phyloP scores from a whole-genome alignment of 2,797 vertebrate species.

The Caiman crocodilus region DNA sequence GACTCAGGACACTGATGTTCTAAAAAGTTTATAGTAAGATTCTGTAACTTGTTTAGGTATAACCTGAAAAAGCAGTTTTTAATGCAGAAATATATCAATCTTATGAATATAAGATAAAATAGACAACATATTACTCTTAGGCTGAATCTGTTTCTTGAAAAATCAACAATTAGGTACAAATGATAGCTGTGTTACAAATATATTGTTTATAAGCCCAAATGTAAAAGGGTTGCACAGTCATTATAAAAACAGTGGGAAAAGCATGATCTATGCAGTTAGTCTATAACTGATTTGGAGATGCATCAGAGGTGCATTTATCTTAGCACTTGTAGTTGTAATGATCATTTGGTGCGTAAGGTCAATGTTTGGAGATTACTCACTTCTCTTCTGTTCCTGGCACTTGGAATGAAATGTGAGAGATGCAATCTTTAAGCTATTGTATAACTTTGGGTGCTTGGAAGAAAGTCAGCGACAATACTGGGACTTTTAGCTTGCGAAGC shows the following conservation, averaged over 20 bases:
- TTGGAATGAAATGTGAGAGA: constrained; percentile 14
- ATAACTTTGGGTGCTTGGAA: neutral
- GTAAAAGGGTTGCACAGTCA: neutral
- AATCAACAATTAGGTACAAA: neutral
- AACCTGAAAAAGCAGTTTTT: neutral
- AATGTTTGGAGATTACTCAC: neutral
- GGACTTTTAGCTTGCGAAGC: constrained; percentile 7
- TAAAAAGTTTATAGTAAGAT: neutral
- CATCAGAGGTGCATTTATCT: neutral
- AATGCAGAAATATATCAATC: neutral
- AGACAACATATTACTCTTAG: neutral
- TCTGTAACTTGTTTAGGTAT: neutral
- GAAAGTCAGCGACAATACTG: neutral
- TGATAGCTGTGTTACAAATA: neutral
- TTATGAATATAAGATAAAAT: neutral
- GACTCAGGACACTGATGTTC: neutral
- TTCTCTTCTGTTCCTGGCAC: neutral
- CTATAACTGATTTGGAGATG: neutral
- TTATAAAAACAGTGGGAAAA: neutral
- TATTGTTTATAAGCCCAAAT: neutral
- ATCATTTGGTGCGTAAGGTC: neutral
- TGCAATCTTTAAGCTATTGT: neutral
- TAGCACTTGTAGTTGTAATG: neutral
- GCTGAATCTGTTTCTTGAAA: neutral
- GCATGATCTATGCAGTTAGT: neutral